Evolutionary conservation across 2,888 invertebrate species (phyloP), one percentile per base, ranked within the genome.

Genomic region (Incurvaria masculella): DNA sequence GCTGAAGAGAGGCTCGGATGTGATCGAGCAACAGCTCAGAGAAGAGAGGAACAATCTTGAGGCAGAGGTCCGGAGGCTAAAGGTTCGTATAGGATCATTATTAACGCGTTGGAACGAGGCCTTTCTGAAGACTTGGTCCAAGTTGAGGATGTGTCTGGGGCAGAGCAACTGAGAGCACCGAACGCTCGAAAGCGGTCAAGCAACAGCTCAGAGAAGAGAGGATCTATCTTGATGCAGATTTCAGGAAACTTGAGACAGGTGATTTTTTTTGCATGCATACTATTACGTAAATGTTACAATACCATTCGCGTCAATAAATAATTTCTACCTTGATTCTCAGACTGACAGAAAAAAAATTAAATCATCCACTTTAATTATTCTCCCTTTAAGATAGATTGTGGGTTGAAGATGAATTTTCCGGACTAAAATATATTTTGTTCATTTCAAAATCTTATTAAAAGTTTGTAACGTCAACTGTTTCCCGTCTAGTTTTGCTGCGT

Each of bases 141-240:
- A 87, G 54, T 64, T 91, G 44, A 87, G 89, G 60, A 68, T 81
- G 4, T 81, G 81, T 19, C 63, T 91, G 48, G 82, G 86, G 14
- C 80, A 83, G 40, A 16, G 82, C 65, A 88, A 87, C 58, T 67
- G 75, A 16, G 84, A 84, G 39, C 80, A 83, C 0, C 16, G 72
- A n/a, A 79, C 82, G 83, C 40, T 79, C 86, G 2, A 90, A 91
- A 53, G 79, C 83, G 42, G 70, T 87, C n/a, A 86, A 84, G 17
- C 86, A 89, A 49, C 86, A 91, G 57, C 83, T 89, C 1, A 83
- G 89, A 50, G 89, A 89, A 56, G 91, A 92, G 60, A 86, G 89
- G 58, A 85, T 83, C 45, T 87, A 87, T 55, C 80, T 89, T 23
- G 91, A 92, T 58, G 63, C 84, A 41, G 92, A 93, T 71, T 81